A percentile compares a stretch with the other conserved stretches of the same genome.
These are phyloP conservation scores for Hydractinia symbiolongicarpus DNA, from an alignment of 30 jellyfish, hydroid and myxozoan genomes.

Conservation along the genomic window DNA sequence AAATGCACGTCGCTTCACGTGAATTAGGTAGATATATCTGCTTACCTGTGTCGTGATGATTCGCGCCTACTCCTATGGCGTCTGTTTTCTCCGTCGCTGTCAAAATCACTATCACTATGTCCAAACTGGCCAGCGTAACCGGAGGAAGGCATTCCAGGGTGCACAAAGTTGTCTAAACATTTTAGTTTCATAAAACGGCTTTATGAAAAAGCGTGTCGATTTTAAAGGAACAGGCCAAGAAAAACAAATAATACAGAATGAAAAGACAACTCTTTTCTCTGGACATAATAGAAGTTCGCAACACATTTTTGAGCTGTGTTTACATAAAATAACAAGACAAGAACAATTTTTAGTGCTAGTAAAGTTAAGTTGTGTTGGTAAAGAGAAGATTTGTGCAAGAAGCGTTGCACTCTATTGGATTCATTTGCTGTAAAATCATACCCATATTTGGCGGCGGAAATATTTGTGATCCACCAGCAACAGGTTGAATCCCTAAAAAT, in stretches of 20 bases:
- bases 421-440: not conserved
- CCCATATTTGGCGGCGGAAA: conserved; percentile 6
- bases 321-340: not conserved
- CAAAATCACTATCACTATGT: conserved; percentile 76
- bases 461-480: conserved; percentile 6
- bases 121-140: conserved; percentile 24
- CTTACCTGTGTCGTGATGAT: conserved; percentile 54
- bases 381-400: too few relatives aligned
- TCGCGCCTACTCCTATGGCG: conserved; percentile 62
- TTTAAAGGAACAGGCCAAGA: not conserved
- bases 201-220: not conserved
- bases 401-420: too few relatives aligned
- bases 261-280: too few relatives aligned
- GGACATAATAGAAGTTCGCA: too few relatives aligned
- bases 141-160: conserved; percentile 38
- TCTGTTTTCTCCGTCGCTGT: conserved; percentile 62
- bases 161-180: conserved; percentile 16
- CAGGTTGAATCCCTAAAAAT: conserved; percentile 3
- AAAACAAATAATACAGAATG: not conserved
- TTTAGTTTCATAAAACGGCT: not conserved
- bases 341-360: too few relatives aligned
- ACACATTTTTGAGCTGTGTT: not conserved
- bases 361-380: too few relatives aligned
- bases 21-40: too few relatives aligned
- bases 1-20: not conserved